Evolutionary conservation across 2,888 invertebrate genomes (phyloP).

Genomic region (Leptopilina syphax): DNA sequence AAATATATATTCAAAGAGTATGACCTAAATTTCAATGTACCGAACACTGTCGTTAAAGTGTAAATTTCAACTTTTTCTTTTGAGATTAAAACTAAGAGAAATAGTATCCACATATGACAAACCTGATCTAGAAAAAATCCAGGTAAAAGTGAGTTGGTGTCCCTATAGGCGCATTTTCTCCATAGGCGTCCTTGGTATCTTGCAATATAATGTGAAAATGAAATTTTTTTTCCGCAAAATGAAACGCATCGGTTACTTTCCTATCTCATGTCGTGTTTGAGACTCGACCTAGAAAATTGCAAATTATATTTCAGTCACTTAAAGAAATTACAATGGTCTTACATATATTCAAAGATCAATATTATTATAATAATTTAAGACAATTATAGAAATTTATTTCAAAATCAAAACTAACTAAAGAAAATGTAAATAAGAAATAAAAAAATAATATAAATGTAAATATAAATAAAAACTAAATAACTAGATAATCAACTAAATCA

Average conservation of each 20-base stretch:
- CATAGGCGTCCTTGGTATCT: constrained; percentile 21
- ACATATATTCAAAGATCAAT: neutral
- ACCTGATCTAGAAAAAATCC: constrained; percentile 24
- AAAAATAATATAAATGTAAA: too few species aligned
- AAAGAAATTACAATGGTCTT: neutral
- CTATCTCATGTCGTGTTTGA: constrained; percentile 1
- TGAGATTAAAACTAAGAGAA: neutral
- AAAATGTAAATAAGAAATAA: too few species aligned
- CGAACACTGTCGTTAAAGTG: neutral
- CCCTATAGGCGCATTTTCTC: constrained; percentile 23
- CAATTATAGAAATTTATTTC: too few species aligned
- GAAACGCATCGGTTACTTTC: constrained; percentile 27
- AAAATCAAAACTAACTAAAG: too few species aligned
- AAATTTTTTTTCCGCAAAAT: constrained; percentile 19
- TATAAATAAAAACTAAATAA: too few species aligned
- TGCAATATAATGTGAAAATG: constrained; percentile 16
- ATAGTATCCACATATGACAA: constrained; percentile 15
- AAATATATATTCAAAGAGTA: neutral
- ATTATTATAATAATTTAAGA: too few species aligned
- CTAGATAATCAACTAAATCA: too few species aligned
- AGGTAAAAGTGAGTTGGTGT: constrained; percentile 16
- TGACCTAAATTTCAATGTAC: constrained; percentile 9
- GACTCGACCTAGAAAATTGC: constrained; percentile 7
- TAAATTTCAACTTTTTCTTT: constrained; percentile 16
- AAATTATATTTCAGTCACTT: neutral